A percentile compares a stretch with the other conserved stretches of the same genome.
These are phyloP conservation scores for Hystrix brachyura DNA, from an alignment of 2,113 vertebrate genomes.

Conservation along the genomic window DNA sequence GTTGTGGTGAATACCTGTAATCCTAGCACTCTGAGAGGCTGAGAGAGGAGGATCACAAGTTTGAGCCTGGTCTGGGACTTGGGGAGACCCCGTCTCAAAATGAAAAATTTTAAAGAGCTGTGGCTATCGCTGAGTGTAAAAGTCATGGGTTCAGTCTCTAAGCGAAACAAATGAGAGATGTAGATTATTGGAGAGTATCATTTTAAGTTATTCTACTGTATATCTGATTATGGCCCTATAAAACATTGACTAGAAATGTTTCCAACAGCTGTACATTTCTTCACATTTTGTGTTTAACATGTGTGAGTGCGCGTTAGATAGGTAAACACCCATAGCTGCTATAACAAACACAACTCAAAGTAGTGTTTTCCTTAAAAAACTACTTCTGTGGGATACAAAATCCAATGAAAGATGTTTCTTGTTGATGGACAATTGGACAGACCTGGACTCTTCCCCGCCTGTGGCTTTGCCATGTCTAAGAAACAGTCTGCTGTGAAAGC, in stretches of 20 bases:
- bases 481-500: neutral
- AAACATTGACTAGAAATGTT: neutral
- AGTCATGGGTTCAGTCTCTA: neutral
- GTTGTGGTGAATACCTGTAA: neutral
- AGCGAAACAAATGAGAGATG: neutral
- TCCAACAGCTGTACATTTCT: neutral
- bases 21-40: neutral
- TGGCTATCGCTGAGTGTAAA: neutral
- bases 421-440: neutral
- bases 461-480: neutral
- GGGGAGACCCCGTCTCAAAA: neutral
- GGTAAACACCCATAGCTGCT: neutral
- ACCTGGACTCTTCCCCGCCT: neutral
- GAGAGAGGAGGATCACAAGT: neutral
- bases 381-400: neutral
- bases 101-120: neutral
- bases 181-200: neutral
- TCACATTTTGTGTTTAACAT: neutral
- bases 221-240: neutral
- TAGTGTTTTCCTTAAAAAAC: neutral
- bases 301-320: neutral
- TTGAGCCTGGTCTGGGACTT: neutral
- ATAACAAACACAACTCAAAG: neutral
- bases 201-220: neutral
- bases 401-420: neutral